These are phyloP conservation scores for Ramphastos sulfuratus DNA, from an alignment of 2,113 vertebrate genomes.

Conservation along the genomic window DNA sequence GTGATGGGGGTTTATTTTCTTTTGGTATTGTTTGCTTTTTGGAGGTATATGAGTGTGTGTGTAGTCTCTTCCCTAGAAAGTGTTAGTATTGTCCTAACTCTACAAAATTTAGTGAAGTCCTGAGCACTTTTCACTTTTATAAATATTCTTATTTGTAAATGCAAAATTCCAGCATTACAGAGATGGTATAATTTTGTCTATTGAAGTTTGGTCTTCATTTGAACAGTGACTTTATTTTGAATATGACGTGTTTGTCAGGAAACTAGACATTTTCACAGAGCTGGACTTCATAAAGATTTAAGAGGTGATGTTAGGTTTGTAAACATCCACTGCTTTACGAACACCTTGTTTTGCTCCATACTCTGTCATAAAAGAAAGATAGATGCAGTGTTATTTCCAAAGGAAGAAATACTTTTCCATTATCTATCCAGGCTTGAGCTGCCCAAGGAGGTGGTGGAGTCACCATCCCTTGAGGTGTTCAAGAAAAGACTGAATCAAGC, in stretches of 20 bases:
- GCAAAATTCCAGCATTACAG: neutral
- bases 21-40: neutral
- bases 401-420: conserved; percentile 32
- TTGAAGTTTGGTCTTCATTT: neutral
- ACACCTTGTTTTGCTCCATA: neutral
- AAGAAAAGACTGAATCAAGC: too few relatives aligned
- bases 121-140: neutral
- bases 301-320: neutral
- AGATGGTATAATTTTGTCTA: neutral
- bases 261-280: neutral
- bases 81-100: neutral
- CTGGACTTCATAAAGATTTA: neutral
- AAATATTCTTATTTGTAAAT: neutral
- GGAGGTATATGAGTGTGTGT: accelerated
- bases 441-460: too few relatives aligned
- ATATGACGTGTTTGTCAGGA: neutral
- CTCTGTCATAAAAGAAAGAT: neutral
- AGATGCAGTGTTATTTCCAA: conserved; percentile 18
- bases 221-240: neutral
- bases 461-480: too few relatives aligned
- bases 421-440: conserved; percentile 18
- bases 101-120: neutral
- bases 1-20: neutral
- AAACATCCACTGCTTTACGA: neutral
- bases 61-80: neutral